phyloP scores from a whole-genome alignment of 2,113 vertebrate genomes.

The Spea multiplicata region DNA sequence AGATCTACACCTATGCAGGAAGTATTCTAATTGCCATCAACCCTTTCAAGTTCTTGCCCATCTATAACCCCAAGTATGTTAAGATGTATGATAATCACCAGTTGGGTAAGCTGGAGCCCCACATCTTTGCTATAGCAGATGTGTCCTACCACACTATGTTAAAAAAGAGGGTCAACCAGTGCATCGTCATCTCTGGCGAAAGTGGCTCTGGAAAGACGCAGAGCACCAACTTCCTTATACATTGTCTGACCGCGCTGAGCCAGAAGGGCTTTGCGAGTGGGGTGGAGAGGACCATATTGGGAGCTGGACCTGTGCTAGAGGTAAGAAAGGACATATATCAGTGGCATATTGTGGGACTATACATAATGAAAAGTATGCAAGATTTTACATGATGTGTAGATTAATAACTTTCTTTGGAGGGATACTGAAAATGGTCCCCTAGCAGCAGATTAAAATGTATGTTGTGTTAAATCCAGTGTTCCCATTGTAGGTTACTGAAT shows the following conservation, averaged over 20 bases:
- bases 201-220: slow-evolving; percentile 94
- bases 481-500: too few relatives aligned
- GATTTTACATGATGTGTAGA: too few relatives aligned
- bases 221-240: slow-evolving; percentile 92
- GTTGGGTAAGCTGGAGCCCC: slow-evolving; percentile 85
- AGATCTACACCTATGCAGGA: slow-evolving; percentile 89
- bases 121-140: slow-evolving; percentile 89
- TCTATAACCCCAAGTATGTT: slow-evolving; percentile 94
- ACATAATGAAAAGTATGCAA: too few relatives aligned
- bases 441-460: too few relatives aligned
- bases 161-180: slow-evolving; percentile 79
- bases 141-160: slow-evolving; percentile 87
- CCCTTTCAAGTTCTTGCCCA: slow-evolving; percentile 89
- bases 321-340: slow-evolving; percentile 59
- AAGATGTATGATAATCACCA: slow-evolving; percentile 91
- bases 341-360: too few relatives aligned
- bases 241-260: slow-evolving; percentile 91
- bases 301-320: slow-evolving; percentile 90
- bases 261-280: slow-evolving; percentile 84
- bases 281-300: slow-evolving; percentile 87
- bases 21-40: slow-evolving; percentile 90
- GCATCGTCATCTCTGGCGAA: slow-evolving; percentile 88
- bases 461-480: too few relatives aligned
- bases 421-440: too few relatives aligned
- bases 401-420: too few relatives aligned